A percentile compares a stretch with the other conserved stretches of the same genome.
phyloP scores from a whole-genome alignment of 1,140 invertebrate genomes.

The Hylaeus volcanicus region DNA sequence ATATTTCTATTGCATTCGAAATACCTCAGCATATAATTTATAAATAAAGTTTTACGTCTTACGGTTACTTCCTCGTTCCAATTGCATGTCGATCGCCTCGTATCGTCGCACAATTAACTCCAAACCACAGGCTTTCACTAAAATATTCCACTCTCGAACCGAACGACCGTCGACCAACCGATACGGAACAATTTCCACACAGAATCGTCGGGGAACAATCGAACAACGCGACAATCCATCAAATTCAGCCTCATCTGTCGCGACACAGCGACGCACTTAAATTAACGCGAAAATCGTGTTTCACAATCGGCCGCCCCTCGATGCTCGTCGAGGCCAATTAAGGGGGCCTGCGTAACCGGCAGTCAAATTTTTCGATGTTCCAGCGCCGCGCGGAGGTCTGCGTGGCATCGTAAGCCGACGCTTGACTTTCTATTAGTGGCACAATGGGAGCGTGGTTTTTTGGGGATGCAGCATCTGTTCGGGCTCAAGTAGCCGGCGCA shows the following conservation, averaged over 20 bases:
- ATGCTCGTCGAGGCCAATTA: conserved; percentile 34
- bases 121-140: too few species aligned
- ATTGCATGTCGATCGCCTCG: too few species aligned
- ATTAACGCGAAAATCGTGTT: conserved; percentile 13
- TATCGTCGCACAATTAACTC: too few species aligned
- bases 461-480: conserved; percentile 76
- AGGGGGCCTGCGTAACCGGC: conserved; percentile 14
- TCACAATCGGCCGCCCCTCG: neutral
- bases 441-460: conserved; percentile 75
- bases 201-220: neutral
- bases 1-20: too few species aligned
- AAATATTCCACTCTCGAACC: too few species aligned
- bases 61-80: too few species aligned
- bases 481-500: conserved; percentile 75
- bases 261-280: neutral
- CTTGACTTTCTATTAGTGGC: conserved; percentile 76
- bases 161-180: too few species aligned
- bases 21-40: too few species aligned
- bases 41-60: too few species aligned
- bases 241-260: neutral
- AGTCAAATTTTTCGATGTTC: conserved; percentile 19
- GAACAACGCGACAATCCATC: neutral
- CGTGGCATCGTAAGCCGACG: conserved; percentile 57
- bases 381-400: conserved; percentile 1
- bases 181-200: neutral